phyloP scores from a whole-genome alignment of 2,888 invertebrate species.

The Dasypogon diadema region DNA sequence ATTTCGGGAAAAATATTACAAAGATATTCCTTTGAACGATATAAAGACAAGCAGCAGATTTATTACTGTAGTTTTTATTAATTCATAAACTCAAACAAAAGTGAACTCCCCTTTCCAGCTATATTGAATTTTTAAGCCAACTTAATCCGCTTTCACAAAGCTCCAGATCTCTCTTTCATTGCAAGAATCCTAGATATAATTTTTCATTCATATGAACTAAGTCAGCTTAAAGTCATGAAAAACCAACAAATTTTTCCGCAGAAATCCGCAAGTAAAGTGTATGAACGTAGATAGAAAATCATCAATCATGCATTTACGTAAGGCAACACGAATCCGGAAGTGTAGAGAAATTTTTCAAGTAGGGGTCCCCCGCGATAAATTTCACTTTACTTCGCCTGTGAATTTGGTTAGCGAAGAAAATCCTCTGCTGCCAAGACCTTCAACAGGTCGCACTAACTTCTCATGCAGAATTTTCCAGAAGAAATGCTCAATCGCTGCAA shows the following conservation, averaged over 20 bases:
- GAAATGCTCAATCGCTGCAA: constrained; percentile 46
- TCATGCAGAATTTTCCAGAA: constrained; percentile 37
- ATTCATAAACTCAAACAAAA: background rate
- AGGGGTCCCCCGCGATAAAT: constrained; percentile 33
- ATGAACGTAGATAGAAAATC: background rate
- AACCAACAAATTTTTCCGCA: constrained; percentile 31
- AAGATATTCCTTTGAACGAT: no score
- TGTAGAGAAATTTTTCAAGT: constrained; percentile 40
- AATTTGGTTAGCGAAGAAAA: constrained; percentile 28
- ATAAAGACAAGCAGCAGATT: no score
- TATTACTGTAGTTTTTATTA: no score
- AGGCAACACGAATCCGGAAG: constrained; percentile 45
- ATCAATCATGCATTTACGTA: constrained; percentile 48
- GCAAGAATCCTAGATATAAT: background rate
- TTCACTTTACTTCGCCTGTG: constrained; percentile 14
- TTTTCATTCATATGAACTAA: constrained; percentile 36
- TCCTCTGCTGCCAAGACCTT: constrained; percentile 4
- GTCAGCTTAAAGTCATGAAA: constrained; percentile 14
- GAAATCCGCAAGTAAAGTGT: constrained; percentile 20
- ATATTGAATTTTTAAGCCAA: background rate
- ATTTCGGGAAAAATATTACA: no score
- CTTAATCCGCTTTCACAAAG: background rate
- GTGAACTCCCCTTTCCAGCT: background rate
- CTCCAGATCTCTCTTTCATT: background rate
- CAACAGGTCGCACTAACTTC: constrained; percentile 41